Base-by-base conservation (phyloP, 1,140 invertebrate genomes). In the Druon quercuslanigerum region DNA sequence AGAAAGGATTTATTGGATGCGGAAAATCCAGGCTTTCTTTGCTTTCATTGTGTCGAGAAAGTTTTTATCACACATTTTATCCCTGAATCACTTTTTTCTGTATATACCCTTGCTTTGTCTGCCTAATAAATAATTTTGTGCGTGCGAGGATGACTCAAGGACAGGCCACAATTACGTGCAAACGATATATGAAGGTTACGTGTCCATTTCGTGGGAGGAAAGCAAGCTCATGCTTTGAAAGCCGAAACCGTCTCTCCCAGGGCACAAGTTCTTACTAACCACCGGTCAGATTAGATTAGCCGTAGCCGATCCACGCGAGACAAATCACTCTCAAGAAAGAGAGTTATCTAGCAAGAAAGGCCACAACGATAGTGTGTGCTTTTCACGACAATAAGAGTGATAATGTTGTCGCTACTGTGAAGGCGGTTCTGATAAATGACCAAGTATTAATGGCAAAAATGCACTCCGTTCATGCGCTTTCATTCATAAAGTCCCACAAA, bases 231-330 rank as follows among this genome's bases (percentile, higher is more conserved):
- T 51, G 56, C 72, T 71, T 54, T 56, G 74, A 77, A 81, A 79
- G 73, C 76, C 33, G 75, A 81, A 75, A 75, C 74, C 66, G 3
- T 50, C 16, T 51, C 57, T 70, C 74, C 40, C 9, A 33, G 25
- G 76, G 74, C 74, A 50, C 51, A 66, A 71, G 70, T 74, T 66
- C 74, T 60, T 77, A 71, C 77, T 83, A 83, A 83, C 74, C 60
- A 83, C 76, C 74, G 77, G 70, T 73, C 78, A 82, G 81, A 79
- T 79, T 79, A 78, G 78, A 82, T 82, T 82, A 82, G 80, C 76
- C 40, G 75, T 73, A 75, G 50, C 71, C 78, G 70, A 79, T 79
- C 77, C 72, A 72, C 78, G 77, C 78, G 76, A 82, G 72, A 82
- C 81, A 79, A 82, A 82, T 82, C 72, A 77, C 76, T 79, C 56